Percentiles rank a stretch among this genome's conserved stretches.
These are phyloP conservation scores for Triplophysa siluroides DNA, from an alignment of 2,113 vertebrate species.

Conservation along the genomic window DNA sequence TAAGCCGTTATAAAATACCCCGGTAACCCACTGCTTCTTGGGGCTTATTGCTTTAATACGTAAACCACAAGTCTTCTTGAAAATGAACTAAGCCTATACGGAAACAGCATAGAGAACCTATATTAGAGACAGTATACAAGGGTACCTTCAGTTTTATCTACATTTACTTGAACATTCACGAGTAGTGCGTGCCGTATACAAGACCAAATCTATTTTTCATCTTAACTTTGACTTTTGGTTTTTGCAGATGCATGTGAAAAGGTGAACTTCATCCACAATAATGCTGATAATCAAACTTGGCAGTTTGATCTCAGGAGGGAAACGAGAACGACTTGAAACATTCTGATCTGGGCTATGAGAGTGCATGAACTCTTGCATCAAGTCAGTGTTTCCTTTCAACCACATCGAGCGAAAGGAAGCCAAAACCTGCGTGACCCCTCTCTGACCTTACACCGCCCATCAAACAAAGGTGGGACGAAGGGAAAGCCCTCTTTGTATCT, in stretches of 20 bases:
- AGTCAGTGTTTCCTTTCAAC: slow-evolving; percentile 5
- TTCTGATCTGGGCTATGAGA: not conserved
- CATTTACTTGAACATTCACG: not conserved
- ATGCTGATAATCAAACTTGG: not conserved
- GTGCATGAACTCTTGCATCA: slow-evolving; percentile 16
- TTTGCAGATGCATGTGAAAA: not conserved
- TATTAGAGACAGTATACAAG: not conserved
- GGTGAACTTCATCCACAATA: not conserved
- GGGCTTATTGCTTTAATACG: too few relatives aligned
- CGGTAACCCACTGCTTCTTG: too few relatives aligned
- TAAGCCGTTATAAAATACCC: too few relatives aligned
- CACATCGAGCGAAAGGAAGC: slow-evolving; percentile 3
- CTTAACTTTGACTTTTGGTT: not conserved
- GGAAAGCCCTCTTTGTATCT: not conserved
- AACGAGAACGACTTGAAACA: not conserved
- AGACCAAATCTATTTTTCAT: not conserved
- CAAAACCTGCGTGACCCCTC: slow-evolving; percentile 24
- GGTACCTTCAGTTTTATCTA: not conserved
- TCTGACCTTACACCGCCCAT: slow-evolving; percentile 1
- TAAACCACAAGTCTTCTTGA: too few relatives aligned
- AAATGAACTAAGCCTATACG: not conserved
- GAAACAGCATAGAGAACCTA: not conserved
- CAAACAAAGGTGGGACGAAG: not conserved
- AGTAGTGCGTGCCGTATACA: not conserved
- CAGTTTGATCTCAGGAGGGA: not conserved